phyloP scores from a whole-genome alignment of 2,797 vertebrate species.

The Heliangelus exortis region DNA sequence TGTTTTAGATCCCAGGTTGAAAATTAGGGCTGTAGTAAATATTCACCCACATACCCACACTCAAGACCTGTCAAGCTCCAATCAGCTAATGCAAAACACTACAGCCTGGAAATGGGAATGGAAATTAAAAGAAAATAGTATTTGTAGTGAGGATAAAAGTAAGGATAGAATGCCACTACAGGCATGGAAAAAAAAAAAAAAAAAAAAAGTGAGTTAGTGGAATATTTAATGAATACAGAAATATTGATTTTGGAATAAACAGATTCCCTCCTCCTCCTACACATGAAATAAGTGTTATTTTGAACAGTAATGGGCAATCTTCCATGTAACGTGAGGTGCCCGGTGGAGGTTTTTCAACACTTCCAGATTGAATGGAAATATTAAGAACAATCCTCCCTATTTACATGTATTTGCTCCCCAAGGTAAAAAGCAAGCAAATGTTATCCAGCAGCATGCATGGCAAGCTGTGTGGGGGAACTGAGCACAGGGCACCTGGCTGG shows the following conservation, averaged over 20 bases:
- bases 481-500: neutral
- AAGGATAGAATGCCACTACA: constrained; percentile 33
- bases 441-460: neutral
- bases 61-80: constrained; percentile 17
- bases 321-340: constrained; percentile 54
- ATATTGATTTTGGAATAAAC: constrained; percentile 73
- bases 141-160: constrained; percentile 38
- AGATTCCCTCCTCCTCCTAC: constrained; percentile 54
- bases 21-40: constrained; percentile 13
- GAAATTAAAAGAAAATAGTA: constrained; percentile 33
- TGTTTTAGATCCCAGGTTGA: constrained; percentile 10
- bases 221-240: constrained; percentile 62
- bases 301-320: constrained; percentile 35
- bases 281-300: constrained; percentile 64
- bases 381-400: neutral
- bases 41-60: neutral
- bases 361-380: constrained; percentile 49
- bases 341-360: constrained; percentile 50
- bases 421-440: constrained; percentile 32
- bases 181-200: constrained; percentile 25
- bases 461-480: neutral
- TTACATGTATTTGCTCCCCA: neutral
- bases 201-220: constrained; percentile 24
- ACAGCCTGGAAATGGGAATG: constrained; percentile 41
- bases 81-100: constrained; percentile 11